Conservation (phyloP, 2,113 vertebrate species). For the Tupaia chinensis region DNA sequence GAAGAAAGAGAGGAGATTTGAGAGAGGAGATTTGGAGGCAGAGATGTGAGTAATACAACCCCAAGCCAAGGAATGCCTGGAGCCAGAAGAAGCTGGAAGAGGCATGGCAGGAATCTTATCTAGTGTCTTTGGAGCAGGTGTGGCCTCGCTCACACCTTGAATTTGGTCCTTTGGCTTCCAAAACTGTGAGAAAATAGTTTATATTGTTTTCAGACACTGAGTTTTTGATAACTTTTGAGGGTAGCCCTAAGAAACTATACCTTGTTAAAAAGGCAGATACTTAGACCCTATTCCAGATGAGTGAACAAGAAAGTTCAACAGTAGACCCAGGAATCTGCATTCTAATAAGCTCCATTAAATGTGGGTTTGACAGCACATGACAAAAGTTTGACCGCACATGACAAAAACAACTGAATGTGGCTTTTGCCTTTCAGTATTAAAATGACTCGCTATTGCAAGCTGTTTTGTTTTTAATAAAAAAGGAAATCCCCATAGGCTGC, state of each 20-base stretch:
- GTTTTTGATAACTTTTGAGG: not conserved
- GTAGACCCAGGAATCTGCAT: not conserved
- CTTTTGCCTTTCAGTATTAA: not conserved
- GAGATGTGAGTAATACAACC: not conserved
- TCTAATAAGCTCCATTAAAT: not conserved
- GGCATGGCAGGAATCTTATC: not conserved
- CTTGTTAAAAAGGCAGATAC: not conserved
- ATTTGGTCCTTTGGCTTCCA: not conserved
- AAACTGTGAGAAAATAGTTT: not conserved
- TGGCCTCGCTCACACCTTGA: not conserved
- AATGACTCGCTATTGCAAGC: not conserved
- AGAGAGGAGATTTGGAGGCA: not conserved
- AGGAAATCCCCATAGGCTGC: constrained; percentile 25
- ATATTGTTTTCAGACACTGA: not conserved
- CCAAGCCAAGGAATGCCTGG: not conserved
- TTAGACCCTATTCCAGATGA: not conserved
- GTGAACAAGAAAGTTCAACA: not conserved
- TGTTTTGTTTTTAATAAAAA: not conserved
- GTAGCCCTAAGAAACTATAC: not conserved
- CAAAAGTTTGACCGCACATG: not conserved
- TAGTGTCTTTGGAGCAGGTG: accelerated
- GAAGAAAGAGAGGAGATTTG: not conserved
- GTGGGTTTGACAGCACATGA: not conserved
- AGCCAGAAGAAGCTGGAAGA: not conserved
- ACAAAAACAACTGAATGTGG: not conserved